These are phyloP conservation scores for Clarias pachynema DNA, from an alignment of 2,797 vertebrate genomes.

Conservation along the genomic window DNA sequence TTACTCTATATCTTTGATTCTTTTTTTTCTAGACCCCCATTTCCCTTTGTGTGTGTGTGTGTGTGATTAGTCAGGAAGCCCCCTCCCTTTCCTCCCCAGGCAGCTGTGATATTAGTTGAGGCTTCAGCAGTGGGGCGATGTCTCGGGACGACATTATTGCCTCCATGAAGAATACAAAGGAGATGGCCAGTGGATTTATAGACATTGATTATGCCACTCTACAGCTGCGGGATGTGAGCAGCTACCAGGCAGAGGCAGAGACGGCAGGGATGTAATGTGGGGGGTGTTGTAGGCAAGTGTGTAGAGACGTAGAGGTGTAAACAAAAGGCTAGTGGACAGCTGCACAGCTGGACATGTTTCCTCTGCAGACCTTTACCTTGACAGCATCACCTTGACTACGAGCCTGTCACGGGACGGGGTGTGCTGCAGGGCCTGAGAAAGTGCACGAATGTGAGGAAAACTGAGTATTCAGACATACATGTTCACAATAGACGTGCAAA, in stretches of 20 bases:
- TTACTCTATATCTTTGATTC: background rate
- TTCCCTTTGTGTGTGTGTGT: background rate
- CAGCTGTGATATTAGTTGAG: constrained; percentile 35
- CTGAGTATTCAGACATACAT: constrained; percentile 22
- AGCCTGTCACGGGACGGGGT: constrained; percentile 44
- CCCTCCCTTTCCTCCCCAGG: constrained; percentile 27
- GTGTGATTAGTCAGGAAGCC: constrained; percentile 17
- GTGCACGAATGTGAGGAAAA: constrained; percentile 26
- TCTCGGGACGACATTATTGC: constrained; percentile 53
- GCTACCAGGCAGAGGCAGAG: constrained; percentile 9
- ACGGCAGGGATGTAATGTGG: background rate
- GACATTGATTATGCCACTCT: constrained; percentile 55
- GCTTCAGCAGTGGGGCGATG: constrained; percentile 30
- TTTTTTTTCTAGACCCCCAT: background rate
- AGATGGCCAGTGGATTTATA: constrained; percentile 59
- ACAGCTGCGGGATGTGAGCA: constrained; percentile 22
- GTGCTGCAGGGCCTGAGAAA: constrained; percentile 31
- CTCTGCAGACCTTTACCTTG: constrained; percentile 35
- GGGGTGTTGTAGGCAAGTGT: background rate
- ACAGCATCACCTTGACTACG: constrained; percentile 57
- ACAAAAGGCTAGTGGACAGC: constrained; percentile 49
- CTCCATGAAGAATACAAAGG: constrained; percentile 56
- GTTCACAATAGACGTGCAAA: constrained; percentile 33
- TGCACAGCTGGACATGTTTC: constrained; percentile 48
- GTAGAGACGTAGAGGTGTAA: constrained; percentile 39